Evolutionary conservation across 1,140 invertebrate species (phyloP), one percentile per base, ranked within the genome.

Genomic region (Marisa cornuarietis): DNA sequence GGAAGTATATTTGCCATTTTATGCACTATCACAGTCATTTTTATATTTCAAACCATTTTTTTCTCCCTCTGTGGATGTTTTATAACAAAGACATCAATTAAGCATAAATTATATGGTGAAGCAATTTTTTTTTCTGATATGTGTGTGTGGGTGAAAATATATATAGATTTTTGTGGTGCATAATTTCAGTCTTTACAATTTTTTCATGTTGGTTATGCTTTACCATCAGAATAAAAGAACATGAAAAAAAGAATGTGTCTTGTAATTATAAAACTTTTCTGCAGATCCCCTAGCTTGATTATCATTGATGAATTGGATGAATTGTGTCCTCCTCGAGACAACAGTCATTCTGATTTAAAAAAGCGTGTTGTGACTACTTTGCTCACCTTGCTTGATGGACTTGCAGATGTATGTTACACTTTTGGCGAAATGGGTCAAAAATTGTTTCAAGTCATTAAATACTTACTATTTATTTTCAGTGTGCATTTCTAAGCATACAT

Each of bases 261-360:
- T 22, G 6, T 75, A 20, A n/a, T 58, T 65, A 13, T 16, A 26
- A 31, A 18, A 65, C 14, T 24, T 65, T 76, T 31, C 24, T 69
- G 42, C 79, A 82, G 79, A 58, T 54, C 73, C 51, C 83, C 99
- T 18, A 99, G 97, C 7, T 98, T 99, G 90, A 97, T 99, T 7
- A 99, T 99, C 87, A 99, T 99, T 88, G 99, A 99, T 93, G 98
- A 99, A 94, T 98, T 99, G 86, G 98, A 99, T 93, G 98, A 98
- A 75, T 95, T 99, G 52, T 98, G 98, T 79, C 99, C 98, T 20
- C 99, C 99, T 92, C 93, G 97, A 84, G 88, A 92, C 86, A 75
- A 93, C 85, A 91, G 89, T 52, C 92, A 93, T 52, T 94, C 93
- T 66, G 95, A 80, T 52, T 92, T 95, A 71, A 95, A 96, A 86